phyloP scores from a whole-genome alignment of 2,888 invertebrate genomes.

The Sipha maydis region DNA sequence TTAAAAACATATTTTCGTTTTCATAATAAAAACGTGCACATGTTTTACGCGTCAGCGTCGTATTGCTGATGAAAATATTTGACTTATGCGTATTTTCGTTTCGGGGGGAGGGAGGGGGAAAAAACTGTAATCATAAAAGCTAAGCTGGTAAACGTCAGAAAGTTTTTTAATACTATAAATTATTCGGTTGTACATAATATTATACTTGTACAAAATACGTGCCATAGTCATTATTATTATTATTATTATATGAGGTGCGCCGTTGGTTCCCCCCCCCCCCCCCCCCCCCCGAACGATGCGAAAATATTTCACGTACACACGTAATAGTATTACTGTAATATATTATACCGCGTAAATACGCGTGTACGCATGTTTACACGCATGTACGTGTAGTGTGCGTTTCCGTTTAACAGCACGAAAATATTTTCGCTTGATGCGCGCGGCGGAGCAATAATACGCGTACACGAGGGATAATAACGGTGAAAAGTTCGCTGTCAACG shows the following conservation, averaged over 20 bases:
- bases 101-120: neutral
- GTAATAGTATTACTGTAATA: neutral
- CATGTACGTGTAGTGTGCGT: no score
- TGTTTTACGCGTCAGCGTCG: neutral
- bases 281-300: neutral
- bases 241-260: neutral
- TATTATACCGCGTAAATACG: neutral
- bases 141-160: conserved; percentile 20
- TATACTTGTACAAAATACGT: neutral
- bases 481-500: conserved; percentile 22
- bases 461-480: neutral
- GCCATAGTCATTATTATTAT: neutral
- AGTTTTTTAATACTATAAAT: conserved; percentile 44
- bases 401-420: conserved; percentile 24
- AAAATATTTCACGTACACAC: neutral
- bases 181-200: conserved; percentile 34
- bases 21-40: neutral
- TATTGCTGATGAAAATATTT: neutral
- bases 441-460: neutral
- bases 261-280: conserved; percentile 2
- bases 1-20: neutral
- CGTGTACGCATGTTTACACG: no score
- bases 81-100: neutral
- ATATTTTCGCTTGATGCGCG: neutral
- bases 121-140: conserved; percentile 30